These are phyloP conservation scores for Rhadinocentrus ornatus DNA, from an alignment of 2,797 vertebrate species.

Conservation along the genomic window DNA sequence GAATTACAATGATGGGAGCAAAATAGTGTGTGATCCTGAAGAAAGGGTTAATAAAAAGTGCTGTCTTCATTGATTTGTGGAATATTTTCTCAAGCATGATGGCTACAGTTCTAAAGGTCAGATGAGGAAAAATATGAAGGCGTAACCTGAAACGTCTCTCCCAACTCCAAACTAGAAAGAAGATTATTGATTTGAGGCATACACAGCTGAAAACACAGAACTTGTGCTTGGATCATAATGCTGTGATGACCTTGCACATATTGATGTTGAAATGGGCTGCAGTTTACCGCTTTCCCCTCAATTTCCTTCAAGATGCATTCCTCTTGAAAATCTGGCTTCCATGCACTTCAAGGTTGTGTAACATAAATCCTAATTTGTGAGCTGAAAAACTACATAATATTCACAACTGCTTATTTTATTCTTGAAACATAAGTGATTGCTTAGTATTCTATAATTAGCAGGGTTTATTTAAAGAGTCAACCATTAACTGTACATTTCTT, in stretches of 20 bases:
- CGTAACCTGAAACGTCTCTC: conserved; percentile 39
- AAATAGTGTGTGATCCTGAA: conserved; percentile 4
- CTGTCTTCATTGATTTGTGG: conserved; percentile 63
- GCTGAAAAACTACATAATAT: too few species aligned
- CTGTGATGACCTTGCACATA: conserved; percentile 5
- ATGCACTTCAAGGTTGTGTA: too few species aligned
- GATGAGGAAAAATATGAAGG: conserved; percentile 60
- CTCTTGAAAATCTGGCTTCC: background rate
- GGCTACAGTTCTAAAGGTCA: conserved; percentile 74
- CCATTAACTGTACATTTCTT: too few species aligned
- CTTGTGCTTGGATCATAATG: conserved; percentile 8
- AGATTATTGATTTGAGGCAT: conserved; percentile 59
- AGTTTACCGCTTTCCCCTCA: background rate
- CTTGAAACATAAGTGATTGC: too few species aligned
- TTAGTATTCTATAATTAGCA: too few species aligned
- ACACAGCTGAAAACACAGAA: conserved; percentile 31
- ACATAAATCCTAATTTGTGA: too few species aligned
- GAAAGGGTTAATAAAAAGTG: conserved; percentile 64
- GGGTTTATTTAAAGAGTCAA: too few species aligned
- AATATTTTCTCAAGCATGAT: conserved; percentile 66
- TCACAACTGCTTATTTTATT: too few species aligned
- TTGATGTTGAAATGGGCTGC: background rate
- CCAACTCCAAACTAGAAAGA: conserved; percentile 40
- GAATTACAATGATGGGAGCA: background rate
- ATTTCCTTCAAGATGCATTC: background rate